Base-by-base conservation (phyloP, 2,888 invertebrate genomes). In the Aproaerema taeniolella region DNA sequence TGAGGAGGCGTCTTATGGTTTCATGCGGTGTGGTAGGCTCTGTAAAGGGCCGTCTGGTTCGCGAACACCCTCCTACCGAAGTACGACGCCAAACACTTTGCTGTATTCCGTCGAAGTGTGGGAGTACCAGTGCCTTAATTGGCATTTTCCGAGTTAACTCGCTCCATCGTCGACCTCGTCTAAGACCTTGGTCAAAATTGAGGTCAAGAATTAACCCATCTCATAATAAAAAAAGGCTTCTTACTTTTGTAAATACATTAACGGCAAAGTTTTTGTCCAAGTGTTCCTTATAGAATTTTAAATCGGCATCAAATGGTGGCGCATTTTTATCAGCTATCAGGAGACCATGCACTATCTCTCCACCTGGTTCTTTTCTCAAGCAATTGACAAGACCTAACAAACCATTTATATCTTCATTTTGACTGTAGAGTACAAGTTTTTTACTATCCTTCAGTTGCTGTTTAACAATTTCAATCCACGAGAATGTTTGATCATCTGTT, bases 331-430 rank as follows among this genome's bases (percentile, higher is more conserved):
- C 91, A 46, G 90, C 67, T 39, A 94, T 89, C 25, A 92, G 87
- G 4, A 94, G 68, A 41, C 91, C 90, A 36, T 87, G 85, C 1
- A 90, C 77, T 1, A 89, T 66, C 49, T 89, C 88, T 30, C 94
- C 93, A 47, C 93, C 93, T 0, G 92, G 91, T 62, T 97, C 97
- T 55, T 89, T 92, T 42, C 93, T 88, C 16, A 98, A 69, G 68
- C 97, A 97, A 56, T 96, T 96, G 0, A 95, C 90, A 39, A 98
- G 76, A n/a, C 98, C 99, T 12, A 96, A 67, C 1, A 97, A 82
- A n/a, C 99, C 99, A 63, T 89, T 94, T 5, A 91, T 77, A 1
- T 88, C 82, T 39, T 92, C 91, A 47, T 90, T 89, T 66, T 92
- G 89, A 1, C 91, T 85, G 11, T 93, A 89, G 0, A 97, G 63